Conservation (phyloP, 2,797 vertebrate species). For the Pipistrellus nathusii region DNA sequence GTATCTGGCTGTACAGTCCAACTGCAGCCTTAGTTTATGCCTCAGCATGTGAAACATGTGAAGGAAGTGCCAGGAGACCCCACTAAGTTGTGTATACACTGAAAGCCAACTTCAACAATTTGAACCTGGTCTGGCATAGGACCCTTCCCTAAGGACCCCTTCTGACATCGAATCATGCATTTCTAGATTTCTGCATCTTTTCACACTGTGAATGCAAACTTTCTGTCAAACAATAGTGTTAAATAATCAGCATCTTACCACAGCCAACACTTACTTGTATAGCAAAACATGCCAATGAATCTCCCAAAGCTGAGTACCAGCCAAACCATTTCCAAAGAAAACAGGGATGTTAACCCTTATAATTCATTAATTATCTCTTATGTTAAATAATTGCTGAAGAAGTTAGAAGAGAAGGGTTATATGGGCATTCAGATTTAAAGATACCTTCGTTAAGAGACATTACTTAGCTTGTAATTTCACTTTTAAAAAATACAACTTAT, state of each 20-base stretch:
- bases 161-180: slow-evolving; percentile 29
- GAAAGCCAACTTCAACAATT: slow-evolving; percentile 60
- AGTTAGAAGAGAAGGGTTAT: background rate
- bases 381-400: background rate
- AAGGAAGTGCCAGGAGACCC: background rate
- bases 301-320: background rate
- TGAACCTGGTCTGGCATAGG: slow-evolving; percentile 51
- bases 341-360: background rate
- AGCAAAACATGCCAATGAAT: background rate
- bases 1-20: background rate
- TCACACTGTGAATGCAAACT: slow-evolving; percentile 43
- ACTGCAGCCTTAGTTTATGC: background rate
- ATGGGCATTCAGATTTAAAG: slow-evolving; percentile 4
- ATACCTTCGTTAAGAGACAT: background rate
- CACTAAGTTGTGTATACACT: background rate
- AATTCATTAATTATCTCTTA: slow-evolving; percentile 5
- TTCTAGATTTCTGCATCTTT: slow-evolving; percentile 52
- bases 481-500: background rate
- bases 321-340: slow-evolving; percentile 48
- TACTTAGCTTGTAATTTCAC: background rate
- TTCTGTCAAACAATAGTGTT: slow-evolving; percentile 56
- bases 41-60: background rate
- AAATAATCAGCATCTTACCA: slow-evolving; percentile 58
- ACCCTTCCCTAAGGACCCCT: background rate
- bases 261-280: slow-evolving; percentile 34